These are phyloP conservation scores for Hydrozoanthus tunicans DNA, from an alignment of 64 coral and sea anemone genomes.

Conservation along the genomic window DNA sequence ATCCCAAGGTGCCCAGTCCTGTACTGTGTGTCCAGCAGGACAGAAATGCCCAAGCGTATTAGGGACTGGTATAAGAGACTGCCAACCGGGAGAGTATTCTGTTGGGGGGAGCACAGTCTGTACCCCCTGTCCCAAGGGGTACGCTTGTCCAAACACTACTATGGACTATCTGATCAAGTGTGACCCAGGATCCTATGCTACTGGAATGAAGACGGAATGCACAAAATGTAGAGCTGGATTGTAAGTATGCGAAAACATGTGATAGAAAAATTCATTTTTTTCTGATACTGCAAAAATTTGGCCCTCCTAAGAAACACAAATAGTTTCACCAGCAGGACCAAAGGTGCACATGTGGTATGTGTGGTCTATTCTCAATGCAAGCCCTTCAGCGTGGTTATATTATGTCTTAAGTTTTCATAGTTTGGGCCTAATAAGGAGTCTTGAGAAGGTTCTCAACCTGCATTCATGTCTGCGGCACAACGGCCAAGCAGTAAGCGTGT, in stretches of 20 bases:
- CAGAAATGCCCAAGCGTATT: conserved; percentile 67
- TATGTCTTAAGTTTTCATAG: too few relatives aligned
- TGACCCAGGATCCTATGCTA: conserved; percentile 68
- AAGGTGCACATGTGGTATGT: too few relatives aligned
- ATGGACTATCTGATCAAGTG: conserved; percentile 84
- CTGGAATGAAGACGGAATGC: conserved; percentile 59
- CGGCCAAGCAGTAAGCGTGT: too few relatives aligned
- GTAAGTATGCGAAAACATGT: conserved; percentile 67
- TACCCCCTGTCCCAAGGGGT: conserved; percentile 85
- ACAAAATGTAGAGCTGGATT: conserved; percentile 81
- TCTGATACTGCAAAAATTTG: too few relatives aligned
- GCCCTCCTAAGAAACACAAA: too few relatives aligned
- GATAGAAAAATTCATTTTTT: not conserved
- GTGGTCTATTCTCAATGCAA: too few relatives aligned
- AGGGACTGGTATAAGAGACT: conserved; percentile 72
- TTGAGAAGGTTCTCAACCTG: too few relatives aligned
- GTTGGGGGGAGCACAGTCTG: conserved; percentile 64
- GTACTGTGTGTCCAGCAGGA: conserved; percentile 83
- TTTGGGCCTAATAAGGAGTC: too few relatives aligned
- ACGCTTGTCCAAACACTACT: conserved; percentile 78
- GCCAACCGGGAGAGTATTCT: conserved; percentile 78
- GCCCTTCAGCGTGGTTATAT: too few relatives aligned
- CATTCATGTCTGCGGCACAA: too few relatives aligned
- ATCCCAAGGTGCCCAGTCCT: not conserved
- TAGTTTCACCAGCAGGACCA: too few relatives aligned